Evolutionary conservation across 1,140 invertebrate species (phyloP).

Genomic region (Hetaerina americana): DNA sequence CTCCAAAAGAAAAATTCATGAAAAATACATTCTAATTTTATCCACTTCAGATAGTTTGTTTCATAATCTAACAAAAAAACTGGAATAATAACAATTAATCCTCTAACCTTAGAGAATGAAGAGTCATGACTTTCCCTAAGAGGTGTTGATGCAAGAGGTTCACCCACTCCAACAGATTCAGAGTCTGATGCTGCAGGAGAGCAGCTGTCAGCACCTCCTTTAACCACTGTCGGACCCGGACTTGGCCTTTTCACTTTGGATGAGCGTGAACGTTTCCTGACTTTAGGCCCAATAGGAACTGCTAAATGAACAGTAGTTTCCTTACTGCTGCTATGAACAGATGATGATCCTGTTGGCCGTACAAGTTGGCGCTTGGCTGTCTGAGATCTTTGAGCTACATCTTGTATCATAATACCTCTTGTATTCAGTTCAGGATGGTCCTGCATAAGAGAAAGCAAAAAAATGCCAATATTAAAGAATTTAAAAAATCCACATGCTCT

Average conservation of each 20-base stretch:
- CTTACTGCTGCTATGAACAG: background rate
- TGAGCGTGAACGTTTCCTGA: background rate
- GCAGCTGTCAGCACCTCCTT: background rate
- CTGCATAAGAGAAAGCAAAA: slow-evolving; percentile 23
- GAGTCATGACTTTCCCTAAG: slow-evolving; percentile 6
- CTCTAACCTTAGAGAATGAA: background rate
- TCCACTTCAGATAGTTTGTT: no score
- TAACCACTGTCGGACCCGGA: background rate
- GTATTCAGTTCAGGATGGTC: slow-evolving; percentile 42
- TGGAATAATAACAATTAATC: no score
- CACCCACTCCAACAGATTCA: background rate
- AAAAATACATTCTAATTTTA: no score
- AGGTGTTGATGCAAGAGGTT: background rate
- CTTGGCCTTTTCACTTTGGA: background rate
- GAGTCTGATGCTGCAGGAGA: background rate
- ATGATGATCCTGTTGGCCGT: background rate
- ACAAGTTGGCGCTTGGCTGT: slow-evolving; percentile 27
- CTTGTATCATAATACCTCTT: slow-evolving; percentile 40
- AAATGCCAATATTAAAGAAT: slow-evolving; percentile 23
- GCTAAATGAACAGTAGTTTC: background rate
- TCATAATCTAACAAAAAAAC: no score
- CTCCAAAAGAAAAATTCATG: no score
- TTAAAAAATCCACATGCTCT: no score
- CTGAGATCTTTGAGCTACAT: slow-evolving; percentile 39
- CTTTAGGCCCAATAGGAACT: background rate